These are phyloP conservation scores for Dorcus parallelipipedus DNA, from an alignment of 2,888 invertebrate genomes.

Conservation along the genomic window DNA sequence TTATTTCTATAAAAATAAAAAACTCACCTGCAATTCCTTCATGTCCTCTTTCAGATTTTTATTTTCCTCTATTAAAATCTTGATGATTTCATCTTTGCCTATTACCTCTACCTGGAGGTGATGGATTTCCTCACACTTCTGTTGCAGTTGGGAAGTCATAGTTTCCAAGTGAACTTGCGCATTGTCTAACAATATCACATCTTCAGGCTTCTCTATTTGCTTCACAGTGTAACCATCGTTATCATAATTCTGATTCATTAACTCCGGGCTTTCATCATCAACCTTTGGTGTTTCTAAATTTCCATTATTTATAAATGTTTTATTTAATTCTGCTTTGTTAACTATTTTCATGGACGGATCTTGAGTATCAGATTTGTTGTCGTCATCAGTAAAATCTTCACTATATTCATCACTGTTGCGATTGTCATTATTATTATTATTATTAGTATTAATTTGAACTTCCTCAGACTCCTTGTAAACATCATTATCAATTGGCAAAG, in stretches of 20 bases:
- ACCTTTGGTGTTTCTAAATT: constrained; percentile 6
- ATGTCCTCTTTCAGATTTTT: constrained; percentile 42
- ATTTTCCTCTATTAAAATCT: constrained; percentile 45
- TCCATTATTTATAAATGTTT: background rate
- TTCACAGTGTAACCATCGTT: background rate
- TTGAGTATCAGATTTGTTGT: constrained; percentile 24
- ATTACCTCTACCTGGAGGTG: constrained; percentile 27
- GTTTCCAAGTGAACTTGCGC: background rate
- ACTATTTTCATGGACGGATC: constrained; percentile 7
- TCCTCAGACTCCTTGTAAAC: constrained; percentile 14
- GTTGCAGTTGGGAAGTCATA: constrained; percentile 1
- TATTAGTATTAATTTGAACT: constrained; percentile 21
- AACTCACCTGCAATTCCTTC: constrained; percentile 43
- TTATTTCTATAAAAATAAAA: constrained; percentile 5
- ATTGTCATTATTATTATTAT: constrained; percentile 18
- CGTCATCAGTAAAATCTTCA: constrained; percentile 42
- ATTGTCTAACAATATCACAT: constrained; percentile 3
- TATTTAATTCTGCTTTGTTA: background rate
- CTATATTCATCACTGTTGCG: constrained; percentile 35
- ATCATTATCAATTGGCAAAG: constrained; percentile 38
- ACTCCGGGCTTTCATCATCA: background rate
- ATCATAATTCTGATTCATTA: background rate
- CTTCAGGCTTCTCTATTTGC: background rate
- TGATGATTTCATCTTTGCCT: constrained; percentile 38
- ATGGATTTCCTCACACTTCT: constrained; percentile 14